phyloP scores from a whole-genome alignment of 2,113 vertebrate species.

The Hemibagrus wyckioides region DNA sequence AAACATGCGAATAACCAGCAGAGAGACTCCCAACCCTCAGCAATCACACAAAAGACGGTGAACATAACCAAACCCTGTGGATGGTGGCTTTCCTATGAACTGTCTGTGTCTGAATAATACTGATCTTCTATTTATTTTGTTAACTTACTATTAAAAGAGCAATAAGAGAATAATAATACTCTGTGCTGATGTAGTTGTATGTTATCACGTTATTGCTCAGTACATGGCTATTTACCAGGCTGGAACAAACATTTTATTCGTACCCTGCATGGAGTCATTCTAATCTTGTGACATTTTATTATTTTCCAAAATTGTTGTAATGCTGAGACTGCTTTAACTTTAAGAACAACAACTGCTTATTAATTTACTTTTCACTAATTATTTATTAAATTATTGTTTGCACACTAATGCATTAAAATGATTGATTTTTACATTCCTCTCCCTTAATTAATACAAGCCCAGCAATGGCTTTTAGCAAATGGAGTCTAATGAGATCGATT shows the following conservation, averaged over 20 bases:
- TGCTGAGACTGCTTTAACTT: slow-evolving; percentile 9
- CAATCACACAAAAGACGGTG: slow-evolving; percentile 24
- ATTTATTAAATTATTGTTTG: slow-evolving; percentile 1
- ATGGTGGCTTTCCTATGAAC: slow-evolving; percentile 36
- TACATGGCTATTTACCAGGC: not conserved
- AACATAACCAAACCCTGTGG: slow-evolving; percentile 2
- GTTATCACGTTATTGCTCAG: not conserved
- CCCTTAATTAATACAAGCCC: slow-evolving; percentile 10
- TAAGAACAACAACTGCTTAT: not conserved
- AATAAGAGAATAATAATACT: not conserved
- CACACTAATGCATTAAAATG: not conserved
- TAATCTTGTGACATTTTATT: not conserved
- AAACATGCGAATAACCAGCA: slow-evolving; percentile 25
- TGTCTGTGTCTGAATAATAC: slow-evolving; percentile 33
- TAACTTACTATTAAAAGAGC: not conserved
- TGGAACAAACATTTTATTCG: not conserved
- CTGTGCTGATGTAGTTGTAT: not conserved
- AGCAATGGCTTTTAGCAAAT: not conserved
- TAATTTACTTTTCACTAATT: not conserved
- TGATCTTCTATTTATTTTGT: slow-evolving; percentile 24
- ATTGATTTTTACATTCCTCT: not conserved
- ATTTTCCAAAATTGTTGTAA: not conserved
- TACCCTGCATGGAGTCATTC: not conserved
- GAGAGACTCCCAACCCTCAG: slow-evolving; percentile 35
- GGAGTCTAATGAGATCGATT: slow-evolving; percentile 18